Evolutionary conservation across 2,113 vertebrate genomes (phyloP).

Genomic region (Bettongia penicillata): DNA sequence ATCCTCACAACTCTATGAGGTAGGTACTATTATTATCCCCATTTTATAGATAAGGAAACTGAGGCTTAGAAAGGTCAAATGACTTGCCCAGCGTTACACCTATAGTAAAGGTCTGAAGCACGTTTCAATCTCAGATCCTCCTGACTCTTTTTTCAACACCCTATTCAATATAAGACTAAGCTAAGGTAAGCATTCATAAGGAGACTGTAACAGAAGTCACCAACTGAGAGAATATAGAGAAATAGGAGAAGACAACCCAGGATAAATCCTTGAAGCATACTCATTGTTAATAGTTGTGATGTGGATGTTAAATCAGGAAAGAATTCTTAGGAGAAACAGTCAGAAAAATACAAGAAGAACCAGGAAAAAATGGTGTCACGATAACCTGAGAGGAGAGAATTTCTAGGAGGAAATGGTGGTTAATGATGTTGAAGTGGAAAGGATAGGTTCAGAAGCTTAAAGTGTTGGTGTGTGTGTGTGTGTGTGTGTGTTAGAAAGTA

Average conservation of each 20-base stretch:
- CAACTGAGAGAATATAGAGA: background rate
- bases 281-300: background rate
- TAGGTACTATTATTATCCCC: background rate
- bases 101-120: background rate
- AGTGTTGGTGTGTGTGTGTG: background rate
- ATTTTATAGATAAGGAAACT: background rate
- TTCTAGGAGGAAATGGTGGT: background rate
- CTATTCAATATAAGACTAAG: background rate
- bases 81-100: background rate
- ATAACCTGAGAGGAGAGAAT: too few relatives aligned
- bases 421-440: background rate
- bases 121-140: background rate
- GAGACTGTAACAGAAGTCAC: background rate
- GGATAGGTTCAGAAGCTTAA: background rate
- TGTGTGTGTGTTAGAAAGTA: background rate
- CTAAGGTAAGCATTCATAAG: background rate
- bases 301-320: background rate
- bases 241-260: background rate
- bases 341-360: background rate
- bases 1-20: background rate
- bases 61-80: background rate
- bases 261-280: background rate
- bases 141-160: background rate
- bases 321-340: background rate
- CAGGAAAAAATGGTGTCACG: background rate